Percentiles rank a stretch among this genome's conserved stretches.
Evolutionary conservation across 2,888 invertebrate species (phyloP).

Genomic region (Harmothoe impar): DNA sequence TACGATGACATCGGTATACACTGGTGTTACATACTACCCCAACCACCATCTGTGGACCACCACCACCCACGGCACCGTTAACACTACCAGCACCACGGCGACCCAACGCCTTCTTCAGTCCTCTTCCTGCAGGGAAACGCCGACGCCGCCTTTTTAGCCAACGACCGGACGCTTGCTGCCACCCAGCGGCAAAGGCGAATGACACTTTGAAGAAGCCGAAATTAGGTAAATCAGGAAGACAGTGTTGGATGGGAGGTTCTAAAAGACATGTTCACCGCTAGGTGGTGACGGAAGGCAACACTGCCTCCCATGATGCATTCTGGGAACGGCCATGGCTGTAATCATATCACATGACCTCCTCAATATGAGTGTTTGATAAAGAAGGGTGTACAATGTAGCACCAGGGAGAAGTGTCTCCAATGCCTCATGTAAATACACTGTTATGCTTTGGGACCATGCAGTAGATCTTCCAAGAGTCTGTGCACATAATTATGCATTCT

Average conservation of each 20-base stretch:
- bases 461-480: no score
- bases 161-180: conserved; percentile 34
- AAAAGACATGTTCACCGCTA: background rate
- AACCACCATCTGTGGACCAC: background rate
- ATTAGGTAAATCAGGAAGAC: conserved; percentile 48
- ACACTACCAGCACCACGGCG: background rate
- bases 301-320: background rate
- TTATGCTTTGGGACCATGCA: no score
- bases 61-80: background rate
- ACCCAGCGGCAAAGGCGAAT: conserved; percentile 37
- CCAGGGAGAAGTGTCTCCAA: no score
- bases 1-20: no score
- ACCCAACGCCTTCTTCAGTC: background rate
- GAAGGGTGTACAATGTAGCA: no score
- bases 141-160: background rate
- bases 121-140: conserved; percentile 18
- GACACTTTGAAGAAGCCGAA: conserved; percentile 51
- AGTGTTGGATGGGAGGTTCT: background rate
- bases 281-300: background rate
- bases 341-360: background rate
- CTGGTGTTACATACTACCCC: no score
- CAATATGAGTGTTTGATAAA: no score
- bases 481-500: no score
- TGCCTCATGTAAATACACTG: no score
- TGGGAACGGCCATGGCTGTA: background rate